Conservation (phyloP, 2,888 invertebrate species). For the Pteria penguin region DNA sequence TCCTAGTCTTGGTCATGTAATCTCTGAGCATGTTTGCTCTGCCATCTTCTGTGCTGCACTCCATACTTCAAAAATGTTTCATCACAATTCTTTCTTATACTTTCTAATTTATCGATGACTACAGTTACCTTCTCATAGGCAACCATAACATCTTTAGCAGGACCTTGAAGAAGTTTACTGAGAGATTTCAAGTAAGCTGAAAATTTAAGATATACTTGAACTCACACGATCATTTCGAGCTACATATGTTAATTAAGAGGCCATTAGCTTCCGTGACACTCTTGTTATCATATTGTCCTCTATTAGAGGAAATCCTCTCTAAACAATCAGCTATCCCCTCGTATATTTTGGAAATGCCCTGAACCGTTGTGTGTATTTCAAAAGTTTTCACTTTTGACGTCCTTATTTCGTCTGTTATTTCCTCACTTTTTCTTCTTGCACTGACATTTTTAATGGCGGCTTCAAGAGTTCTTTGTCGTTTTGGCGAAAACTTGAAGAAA, state of each 20-base stretch:
- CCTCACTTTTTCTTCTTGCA: slow-evolving; percentile 8
- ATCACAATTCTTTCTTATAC: background rate
- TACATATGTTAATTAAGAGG: no score
- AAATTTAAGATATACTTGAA: background rate
- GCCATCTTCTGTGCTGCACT: no score
- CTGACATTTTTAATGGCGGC: slow-evolving; percentile 7
- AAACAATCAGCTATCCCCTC: no score
- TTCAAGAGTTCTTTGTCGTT: slow-evolving; percentile 4
- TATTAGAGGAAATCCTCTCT: slow-evolving; percentile 15
- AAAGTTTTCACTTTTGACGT: slow-evolving; percentile 2
- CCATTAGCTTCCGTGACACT: no score
- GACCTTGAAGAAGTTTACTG: slow-evolving; percentile 15
- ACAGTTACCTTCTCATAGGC: slow-evolving; percentile 9
- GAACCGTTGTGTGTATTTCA: slow-evolving; percentile 7
- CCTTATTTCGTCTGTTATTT: background rate
- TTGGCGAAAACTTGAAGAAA: slow-evolving; percentile 29
- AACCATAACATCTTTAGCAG: slow-evolving; percentile 3
- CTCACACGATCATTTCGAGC: background rate
- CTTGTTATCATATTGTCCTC: no score
- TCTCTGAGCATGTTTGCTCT: no score
- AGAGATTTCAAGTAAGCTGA: background rate
- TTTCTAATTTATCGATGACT: slow-evolving; percentile 6
- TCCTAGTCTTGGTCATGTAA: background rate
- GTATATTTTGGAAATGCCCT: background rate
- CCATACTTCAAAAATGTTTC: no score